These are phyloP conservation scores for Odontomachus brunneus DNA, from an alignment of 1,140 invertebrate genomes.

Conservation along the genomic window DNA sequence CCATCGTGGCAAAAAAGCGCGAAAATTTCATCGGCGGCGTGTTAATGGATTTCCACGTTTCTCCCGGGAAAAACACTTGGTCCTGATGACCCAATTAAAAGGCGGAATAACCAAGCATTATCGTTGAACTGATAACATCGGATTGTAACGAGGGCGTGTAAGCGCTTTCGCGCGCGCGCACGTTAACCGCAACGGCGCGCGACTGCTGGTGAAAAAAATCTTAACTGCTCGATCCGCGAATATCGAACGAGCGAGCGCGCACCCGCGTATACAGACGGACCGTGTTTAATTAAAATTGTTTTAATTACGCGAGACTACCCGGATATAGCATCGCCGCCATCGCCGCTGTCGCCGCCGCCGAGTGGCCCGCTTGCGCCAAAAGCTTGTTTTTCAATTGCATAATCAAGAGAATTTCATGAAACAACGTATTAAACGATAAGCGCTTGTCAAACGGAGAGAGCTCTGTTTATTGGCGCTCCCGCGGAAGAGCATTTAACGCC, in stretches of 20 bases:
- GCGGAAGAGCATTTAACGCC: neutral
- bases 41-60: slow-evolving; percentile 57
- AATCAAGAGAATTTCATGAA: slow-evolving; percentile 26
- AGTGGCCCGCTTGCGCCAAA: neutral
- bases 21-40: slow-evolving; percentile 41
- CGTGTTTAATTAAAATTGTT: slow-evolving; percentile 56
- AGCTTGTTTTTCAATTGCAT: slow-evolving; percentile 38
- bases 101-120: slow-evolving; percentile 53
- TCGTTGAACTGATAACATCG: slow-evolving; percentile 53
- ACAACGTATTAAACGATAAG: slow-evolving; percentile 30
- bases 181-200: slow-evolving; percentile 32
- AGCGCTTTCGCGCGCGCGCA: slow-evolving; percentile 42
- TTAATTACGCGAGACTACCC: slow-evolving; percentile 27
- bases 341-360: too few relatives aligned
- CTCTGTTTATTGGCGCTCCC: neutral
- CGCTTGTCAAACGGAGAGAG: slow-evolving; percentile 5
- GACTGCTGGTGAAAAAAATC: slow-evolving; percentile 14
- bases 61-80: slow-evolving; percentile 54
- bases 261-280: neutral
- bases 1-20: neutral
- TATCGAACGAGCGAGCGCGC: slow-evolving; percentile 17
- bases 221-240: slow-evolving; percentile 23
- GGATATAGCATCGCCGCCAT: slow-evolving; percentile 7
- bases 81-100: slow-evolving; percentile 59
- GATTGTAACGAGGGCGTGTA: slow-evolving; percentile 52